Base-by-base conservation (phyloP, 2,113 vertebrate genomes). In the Miniopterus natalensis region DNA sequence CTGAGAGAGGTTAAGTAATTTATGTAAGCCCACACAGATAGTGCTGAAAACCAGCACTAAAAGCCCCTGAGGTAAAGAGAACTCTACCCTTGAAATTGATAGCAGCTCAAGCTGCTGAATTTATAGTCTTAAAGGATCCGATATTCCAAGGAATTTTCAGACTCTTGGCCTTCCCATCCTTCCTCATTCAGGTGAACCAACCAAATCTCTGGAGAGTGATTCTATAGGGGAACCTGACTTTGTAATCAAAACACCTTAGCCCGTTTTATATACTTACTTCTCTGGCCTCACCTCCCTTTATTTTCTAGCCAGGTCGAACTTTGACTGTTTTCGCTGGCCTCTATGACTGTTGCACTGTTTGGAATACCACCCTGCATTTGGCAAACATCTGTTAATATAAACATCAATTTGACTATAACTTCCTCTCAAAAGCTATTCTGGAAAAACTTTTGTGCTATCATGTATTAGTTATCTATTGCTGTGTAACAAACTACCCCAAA, bases 21-120 rank as follows among this genome's bases (percentile, higher is more conserved):
- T 36, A 36, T 36, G 36, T 36, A 36, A 36, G 36, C 36, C 36
- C 36, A 36, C 36, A 36, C 36, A 36, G 36, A 36, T 36, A 36
- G 36, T 36, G 36, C 36, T 36, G 36, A 36, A 36, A 36, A 36
- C 36, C 36, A 36, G 36, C 36, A 36, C 36, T 36, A 36, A 36
- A 36, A 36, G 36, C 36, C 36, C 36, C 36, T 36, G 36, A 36
- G 93, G 88, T 94, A 97, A 42, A 96, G 55, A 96, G 45, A 96
- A 94, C 25, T 12, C 13, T 89, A 81, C 93, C 79, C 84, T 95
- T 95, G 94, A 92, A 94, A 95, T 94, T 94, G 81, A 89, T 51
- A 79, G 87, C 73, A 86, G 10, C 4, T 57, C 92, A 86, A 13
- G 36, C 47, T 84, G 80, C 68, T 94, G 27, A 95, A 88, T 95